These are phyloP conservation scores for Aplocera efformata DNA, from an alignment of 2,888 invertebrate genomes.

Conservation along the genomic window DNA sequence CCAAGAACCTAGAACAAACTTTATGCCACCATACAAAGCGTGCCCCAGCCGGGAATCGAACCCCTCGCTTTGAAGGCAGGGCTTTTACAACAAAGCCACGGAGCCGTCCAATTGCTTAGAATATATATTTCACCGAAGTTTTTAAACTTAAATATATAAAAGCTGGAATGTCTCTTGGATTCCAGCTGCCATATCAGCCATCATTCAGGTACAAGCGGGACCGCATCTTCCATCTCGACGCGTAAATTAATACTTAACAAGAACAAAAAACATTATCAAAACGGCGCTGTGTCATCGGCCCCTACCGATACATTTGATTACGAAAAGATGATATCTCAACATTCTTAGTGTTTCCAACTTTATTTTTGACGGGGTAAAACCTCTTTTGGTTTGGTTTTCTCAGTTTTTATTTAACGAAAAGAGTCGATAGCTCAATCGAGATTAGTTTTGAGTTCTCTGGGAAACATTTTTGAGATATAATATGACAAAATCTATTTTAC, in stretches of 20 bases:
- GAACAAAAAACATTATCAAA: constrained; percentile 61
- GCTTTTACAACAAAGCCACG: too few relatives aligned
- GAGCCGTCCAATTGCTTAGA: too few relatives aligned
- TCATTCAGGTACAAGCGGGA: constrained; percentile 17
- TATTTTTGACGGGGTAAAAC: constrained; percentile 1
- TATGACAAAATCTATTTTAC: too few relatives aligned
- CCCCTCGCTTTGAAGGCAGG: too few relatives aligned
- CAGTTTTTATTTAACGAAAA: constrained; percentile 11
- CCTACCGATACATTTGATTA: constrained; percentile 58
- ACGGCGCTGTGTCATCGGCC: constrained; percentile 68
- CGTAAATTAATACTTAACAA: constrained; percentile 67
- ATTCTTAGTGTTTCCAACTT: constrained; percentile 2
- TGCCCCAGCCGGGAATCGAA: too few relatives aligned
- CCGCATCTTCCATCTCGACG: constrained; percentile 43
- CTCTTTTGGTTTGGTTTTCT: not conserved
- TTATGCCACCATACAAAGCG: too few relatives aligned
- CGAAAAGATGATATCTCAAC: constrained; percentile 39
- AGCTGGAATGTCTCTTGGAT: constrained; percentile 19
- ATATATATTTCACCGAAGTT: too few relatives aligned
- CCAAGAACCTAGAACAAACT: too few relatives aligned
- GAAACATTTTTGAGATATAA: constrained; percentile 1
- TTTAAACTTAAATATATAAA: too few relatives aligned
- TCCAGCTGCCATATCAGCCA: constrained; percentile 28
- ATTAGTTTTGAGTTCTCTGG: constrained; percentile 14
- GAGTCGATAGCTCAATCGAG: constrained; percentile 15